Conservation (phyloP, 2,797 vertebrate species). For the Kryptolebias ocellatus region DNA sequence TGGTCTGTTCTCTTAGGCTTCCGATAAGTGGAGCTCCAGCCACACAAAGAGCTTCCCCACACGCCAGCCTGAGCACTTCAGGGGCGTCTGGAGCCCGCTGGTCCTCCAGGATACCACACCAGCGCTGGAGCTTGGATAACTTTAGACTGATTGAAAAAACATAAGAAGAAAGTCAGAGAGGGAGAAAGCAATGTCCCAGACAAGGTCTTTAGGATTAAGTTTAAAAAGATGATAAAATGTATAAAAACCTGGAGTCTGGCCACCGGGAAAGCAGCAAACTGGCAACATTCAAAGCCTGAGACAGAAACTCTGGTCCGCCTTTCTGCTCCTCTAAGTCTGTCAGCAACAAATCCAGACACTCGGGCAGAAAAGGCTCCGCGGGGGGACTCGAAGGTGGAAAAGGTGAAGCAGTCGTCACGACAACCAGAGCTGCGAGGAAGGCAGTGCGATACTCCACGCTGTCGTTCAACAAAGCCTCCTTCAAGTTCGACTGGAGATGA, state of each 20-base stretch:
- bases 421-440: constrained; percentile 82
- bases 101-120: constrained; percentile 79
- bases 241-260: constrained; percentile 60
- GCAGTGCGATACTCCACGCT: constrained; percentile 77
- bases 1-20: constrained; percentile 16
- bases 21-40: constrained; percentile 71
- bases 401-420: constrained; percentile 58
- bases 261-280: constrained; percentile 81
- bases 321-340: constrained; percentile 74
- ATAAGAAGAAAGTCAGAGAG: constrained; percentile 25
- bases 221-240: background rate
- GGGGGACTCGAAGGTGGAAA: background rate
- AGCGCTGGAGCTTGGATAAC: constrained; percentile 61
- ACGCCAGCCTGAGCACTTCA: constrained; percentile 84
- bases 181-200: background rate
- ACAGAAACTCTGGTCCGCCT: constrained; percentile 82
- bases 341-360: constrained; percentile 81
- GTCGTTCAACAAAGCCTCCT: constrained; percentile 65
- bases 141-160: constrained; percentile 55
- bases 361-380: constrained; percentile 47
- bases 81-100: constrained; percentile 64
- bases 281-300: constrained; percentile 74
- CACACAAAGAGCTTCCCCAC: constrained; percentile 78
- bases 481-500: constrained; percentile 77
- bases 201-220: background rate